Evolutionary conservation across 1,140 invertebrate species (phyloP).

Genomic region (Diachasma alloeum): DNA sequence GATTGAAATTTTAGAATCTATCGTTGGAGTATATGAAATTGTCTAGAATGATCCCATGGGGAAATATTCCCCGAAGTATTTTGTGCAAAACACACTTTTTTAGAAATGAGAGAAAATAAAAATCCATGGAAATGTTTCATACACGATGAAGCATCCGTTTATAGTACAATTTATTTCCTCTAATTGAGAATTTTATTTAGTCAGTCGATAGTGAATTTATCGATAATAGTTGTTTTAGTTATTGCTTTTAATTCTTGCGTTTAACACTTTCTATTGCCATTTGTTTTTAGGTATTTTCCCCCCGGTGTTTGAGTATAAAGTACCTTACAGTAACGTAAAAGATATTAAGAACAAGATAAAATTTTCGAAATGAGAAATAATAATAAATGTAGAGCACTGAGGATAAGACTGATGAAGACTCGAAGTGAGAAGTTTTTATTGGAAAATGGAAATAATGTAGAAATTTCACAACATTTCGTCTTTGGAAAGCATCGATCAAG

Average conservation of each 20-base stretch:
- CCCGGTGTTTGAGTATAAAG: not conserved
- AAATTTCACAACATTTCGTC: conserved; percentile 1
- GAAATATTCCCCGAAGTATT: too few relatives aligned
- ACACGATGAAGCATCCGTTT: not conserved
- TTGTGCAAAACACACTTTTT: too few relatives aligned
- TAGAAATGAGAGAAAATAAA: too few relatives aligned
- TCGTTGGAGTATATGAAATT: too few relatives aligned
- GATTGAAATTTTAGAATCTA: too few relatives aligned
- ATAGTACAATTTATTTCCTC: not conserved
- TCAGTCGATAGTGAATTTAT: not conserved
- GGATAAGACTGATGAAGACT: conserved; percentile 46
- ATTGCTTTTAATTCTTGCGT: not conserved
- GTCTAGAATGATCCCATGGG: too few relatives aligned
- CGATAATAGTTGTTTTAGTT: not conserved
- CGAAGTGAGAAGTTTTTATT: conserved; percentile 33
- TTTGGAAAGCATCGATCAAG: not conserved
- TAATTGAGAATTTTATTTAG: not conserved
- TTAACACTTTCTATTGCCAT: not conserved
- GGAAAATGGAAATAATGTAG: conserved; percentile 1
- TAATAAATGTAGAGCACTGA: conserved; percentile 33
- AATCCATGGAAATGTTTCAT: not conserved
- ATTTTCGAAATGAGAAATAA: not conserved
- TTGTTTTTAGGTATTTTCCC: not conserved
- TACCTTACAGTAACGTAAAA: not conserved
- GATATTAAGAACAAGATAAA: not conserved